Percentiles rank a stretch among this genome's conserved stretches.
Conservation (phyloP, 2,797 vertebrate genomes). For the Apodemus agrarius region DNA sequence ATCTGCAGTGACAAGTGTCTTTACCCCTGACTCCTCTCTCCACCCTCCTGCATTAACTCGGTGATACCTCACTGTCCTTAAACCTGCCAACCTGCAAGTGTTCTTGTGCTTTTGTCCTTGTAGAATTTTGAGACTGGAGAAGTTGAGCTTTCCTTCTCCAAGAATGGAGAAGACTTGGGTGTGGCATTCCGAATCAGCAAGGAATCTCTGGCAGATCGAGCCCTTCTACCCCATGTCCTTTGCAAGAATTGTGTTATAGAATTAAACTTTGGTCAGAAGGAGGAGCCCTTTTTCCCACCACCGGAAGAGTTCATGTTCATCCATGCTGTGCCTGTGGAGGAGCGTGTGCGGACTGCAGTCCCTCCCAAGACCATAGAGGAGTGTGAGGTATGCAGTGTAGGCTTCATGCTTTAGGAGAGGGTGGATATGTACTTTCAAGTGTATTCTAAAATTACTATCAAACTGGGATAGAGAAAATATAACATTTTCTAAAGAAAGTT, state of each 20-base stretch:
- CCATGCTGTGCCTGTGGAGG: conserved; percentile 84
- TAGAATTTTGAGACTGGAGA: conserved; percentile 90
- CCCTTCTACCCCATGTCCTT: conserved; percentile 92
- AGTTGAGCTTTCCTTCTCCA: conserved; percentile 91
- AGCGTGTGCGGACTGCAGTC: conserved; percentile 82
- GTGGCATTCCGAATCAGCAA: conserved; percentile 88
- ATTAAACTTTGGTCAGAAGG: conserved; percentile 89
- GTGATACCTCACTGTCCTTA: not conserved
- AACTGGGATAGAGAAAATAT: not conserved
- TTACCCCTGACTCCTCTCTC: not conserved
- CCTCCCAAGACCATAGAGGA: conserved; percentile 87
- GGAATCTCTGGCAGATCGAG: conserved; percentile 82
- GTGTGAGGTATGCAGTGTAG: conserved; percentile 88
- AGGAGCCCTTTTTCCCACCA: conserved; percentile 88
- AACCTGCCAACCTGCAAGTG: not conserved
- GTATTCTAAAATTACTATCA: not conserved
- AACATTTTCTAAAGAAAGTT: not conserved
- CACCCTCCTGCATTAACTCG: not conserved
- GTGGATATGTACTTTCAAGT: not conserved
- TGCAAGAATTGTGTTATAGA: conserved; percentile 91
- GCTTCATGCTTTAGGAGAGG: not conserved
- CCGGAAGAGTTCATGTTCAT: conserved; percentile 88
- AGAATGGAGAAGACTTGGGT: conserved; percentile 91
- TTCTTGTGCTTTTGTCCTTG: not conserved
- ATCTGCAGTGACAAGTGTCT: not conserved